Evolutionary conservation across 2,113 vertebrate genomes (phyloP).

Genomic region (Sinocyclocheilus anshuiensis): DNA sequence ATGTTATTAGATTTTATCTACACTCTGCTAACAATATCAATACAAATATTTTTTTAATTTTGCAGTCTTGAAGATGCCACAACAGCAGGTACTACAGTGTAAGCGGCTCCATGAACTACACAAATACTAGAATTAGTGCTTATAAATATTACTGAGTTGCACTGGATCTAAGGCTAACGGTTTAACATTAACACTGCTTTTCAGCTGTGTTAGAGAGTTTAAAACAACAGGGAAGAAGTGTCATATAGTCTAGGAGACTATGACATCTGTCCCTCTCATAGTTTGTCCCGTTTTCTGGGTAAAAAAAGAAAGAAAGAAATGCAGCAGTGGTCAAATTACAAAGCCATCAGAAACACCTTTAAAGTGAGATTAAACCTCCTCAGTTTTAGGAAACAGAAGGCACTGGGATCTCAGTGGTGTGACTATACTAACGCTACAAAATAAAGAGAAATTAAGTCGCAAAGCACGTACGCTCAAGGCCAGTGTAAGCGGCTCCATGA

Average conservation of each 20-base stretch:
- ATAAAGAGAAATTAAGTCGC: not conserved
- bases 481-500: not conserved
- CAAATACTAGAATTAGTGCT: not conserved
- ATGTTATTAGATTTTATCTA: not conserved
- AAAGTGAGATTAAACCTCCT: not conserved
- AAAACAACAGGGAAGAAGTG: not conserved
- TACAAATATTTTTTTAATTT: not conserved
- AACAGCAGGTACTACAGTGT: not conserved
- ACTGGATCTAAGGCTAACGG: not conserved
- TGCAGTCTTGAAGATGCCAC: not conserved
- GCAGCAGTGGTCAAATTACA: not conserved
- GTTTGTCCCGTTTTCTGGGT: not conserved
- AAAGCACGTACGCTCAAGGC: not conserved
- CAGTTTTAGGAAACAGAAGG: slow-evolving; percentile 2
- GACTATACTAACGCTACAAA: not conserved
- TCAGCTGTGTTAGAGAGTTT: not conserved
- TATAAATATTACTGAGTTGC: not conserved
- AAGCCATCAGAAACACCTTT: not conserved
- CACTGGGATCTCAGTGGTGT: slow-evolving; percentile 9
- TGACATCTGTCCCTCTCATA: not conserved
- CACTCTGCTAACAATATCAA: not conserved
- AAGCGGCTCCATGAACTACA: not conserved
- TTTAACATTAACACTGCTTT: not conserved
- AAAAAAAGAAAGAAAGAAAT: not conserved
- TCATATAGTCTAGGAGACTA: not conserved